Evolutionary conservation across 2,797 vertebrate species (phyloP).

Genomic region (Peromyscus eremicus): DNA sequence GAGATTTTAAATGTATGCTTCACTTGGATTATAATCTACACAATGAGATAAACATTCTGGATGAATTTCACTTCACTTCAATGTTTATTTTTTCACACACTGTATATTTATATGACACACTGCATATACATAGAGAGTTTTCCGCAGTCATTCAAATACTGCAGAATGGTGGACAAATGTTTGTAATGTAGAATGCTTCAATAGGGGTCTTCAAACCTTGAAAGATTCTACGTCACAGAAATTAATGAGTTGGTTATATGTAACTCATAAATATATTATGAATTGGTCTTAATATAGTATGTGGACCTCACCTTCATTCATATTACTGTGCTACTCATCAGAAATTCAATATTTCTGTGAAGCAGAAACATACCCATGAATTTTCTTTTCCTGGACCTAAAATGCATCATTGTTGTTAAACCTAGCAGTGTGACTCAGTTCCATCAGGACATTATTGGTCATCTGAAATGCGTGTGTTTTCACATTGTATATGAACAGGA

Average conservation of each 20-base stretch:
- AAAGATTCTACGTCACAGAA: neutral
- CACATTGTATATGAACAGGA: constrained; percentile 22
- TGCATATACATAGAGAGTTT: neutral
- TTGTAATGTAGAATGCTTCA: neutral
- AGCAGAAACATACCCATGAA: neutral
- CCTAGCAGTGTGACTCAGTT: neutral
- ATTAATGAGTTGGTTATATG: neutral
- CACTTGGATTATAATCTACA: constrained; percentile 16
- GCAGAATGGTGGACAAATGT: neutral
- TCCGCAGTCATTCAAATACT: neutral
- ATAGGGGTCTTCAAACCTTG: neutral
- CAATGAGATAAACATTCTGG: neutral
- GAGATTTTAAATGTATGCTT: constrained; percentile 19
- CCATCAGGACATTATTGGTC: constrained; percentile 12
- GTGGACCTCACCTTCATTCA: neutral
- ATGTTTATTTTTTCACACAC: neutral
- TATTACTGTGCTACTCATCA: neutral
- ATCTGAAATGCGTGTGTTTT: constrained; percentile 59
- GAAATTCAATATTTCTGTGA: neutral
- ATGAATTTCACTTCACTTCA: constrained; percentile 13
- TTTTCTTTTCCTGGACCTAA: constrained; percentile 15
- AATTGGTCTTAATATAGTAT: neutral
- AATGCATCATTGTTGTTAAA: constrained; percentile 47
- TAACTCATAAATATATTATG: neutral
- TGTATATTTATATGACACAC: neutral